Evolutionary conservation across 2,113 vertebrate genomes (phyloP), one percentile per base, ranked within the genome.

Genomic region (Vanacampus margaritifer): DNA sequence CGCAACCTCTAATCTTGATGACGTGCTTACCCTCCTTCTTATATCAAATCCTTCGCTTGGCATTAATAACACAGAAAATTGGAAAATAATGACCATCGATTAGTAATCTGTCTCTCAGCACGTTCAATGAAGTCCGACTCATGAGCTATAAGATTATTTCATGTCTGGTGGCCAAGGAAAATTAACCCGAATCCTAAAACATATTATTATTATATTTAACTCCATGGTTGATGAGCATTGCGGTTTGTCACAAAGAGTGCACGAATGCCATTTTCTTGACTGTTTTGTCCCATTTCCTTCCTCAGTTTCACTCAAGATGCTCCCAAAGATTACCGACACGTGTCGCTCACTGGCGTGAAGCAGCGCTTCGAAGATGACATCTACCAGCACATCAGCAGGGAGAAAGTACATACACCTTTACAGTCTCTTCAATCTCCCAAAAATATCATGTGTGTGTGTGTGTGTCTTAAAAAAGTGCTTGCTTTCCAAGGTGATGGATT

Each of bases 351-450:
- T 0, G 97, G 96, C 0, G 96, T 98, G 5, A 97, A 95, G 68
- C 97, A 99, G 67, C 89, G 97, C 36, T 99, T 98, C 75, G 96
- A 98, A 81, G 95, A 98, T 43, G 93, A 95, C 23, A 84, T 87
- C 32, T 96, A 94, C 3, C 93, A 93, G 26, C 91, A 94, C 67
- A 96, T 98, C 82, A 93, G 95, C 74, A 95, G 91, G 79, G 94
- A 97, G 28, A 87, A 92, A 91, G 97, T 98, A 74, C 35, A 16
- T 45, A 4, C 9, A 23, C 60, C 54, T 36, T 36, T 67, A 46
- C 8, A 6, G 17, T 59, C 17, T 9, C 57, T 21, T 59, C 19
- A 36, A 7, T n/a, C 48, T 51, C 48, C 21, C 8, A 9, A 36
- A n/a, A 59, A 37, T 59, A 5, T 12, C 5, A n/a, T n/a, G n/a